phyloP scores from a whole-genome alignment of 2,888 invertebrate genomes.

The Diaprepes abbreviatus region DNA sequence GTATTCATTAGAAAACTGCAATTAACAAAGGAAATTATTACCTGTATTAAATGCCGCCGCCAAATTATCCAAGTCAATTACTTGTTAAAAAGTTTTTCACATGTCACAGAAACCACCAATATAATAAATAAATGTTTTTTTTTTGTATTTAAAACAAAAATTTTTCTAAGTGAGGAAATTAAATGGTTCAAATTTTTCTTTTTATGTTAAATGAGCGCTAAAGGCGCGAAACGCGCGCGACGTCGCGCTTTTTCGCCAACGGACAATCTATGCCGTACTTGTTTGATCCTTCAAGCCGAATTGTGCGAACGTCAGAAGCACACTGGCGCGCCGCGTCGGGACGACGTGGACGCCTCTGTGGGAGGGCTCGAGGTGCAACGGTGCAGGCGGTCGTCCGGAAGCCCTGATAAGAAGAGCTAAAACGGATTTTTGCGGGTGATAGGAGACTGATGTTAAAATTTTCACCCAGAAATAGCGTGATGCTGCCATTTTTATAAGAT shows the following conservation, averaged over 20 bases:
- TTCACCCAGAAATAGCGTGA: background rate
- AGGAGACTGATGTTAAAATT: background rate
- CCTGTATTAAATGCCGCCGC: background rate
- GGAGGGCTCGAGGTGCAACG: constrained; percentile 36
- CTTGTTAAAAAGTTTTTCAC: background rate
- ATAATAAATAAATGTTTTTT: background rate
- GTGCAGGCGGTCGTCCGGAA: constrained; percentile 34
- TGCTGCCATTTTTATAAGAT: too few species aligned
- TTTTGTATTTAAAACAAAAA: background rate
- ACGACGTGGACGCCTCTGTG: constrained; percentile 32
- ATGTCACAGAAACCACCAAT: background rate
- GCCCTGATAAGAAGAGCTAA: constrained; percentile 19
- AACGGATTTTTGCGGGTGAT: constrained; percentile 9
- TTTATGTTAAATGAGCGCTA: background rate
- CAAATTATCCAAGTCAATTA: background rate
- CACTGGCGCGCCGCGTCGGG: constrained; percentile 33
- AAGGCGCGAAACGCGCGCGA: constrained; percentile 36
- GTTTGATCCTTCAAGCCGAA: constrained; percentile 22
- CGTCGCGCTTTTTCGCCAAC: constrained; percentile 20
- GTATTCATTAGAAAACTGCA: too few species aligned
- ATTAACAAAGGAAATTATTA: background rate
- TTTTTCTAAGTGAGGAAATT: background rate
- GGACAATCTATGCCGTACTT: constrained; percentile 6
- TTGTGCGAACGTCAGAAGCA: constrained; percentile 33
- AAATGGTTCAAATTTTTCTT: background rate